Base-by-base conservation (phyloP, 2,113 vertebrate species). In the Heterotilapia buettikoferi region DNA sequence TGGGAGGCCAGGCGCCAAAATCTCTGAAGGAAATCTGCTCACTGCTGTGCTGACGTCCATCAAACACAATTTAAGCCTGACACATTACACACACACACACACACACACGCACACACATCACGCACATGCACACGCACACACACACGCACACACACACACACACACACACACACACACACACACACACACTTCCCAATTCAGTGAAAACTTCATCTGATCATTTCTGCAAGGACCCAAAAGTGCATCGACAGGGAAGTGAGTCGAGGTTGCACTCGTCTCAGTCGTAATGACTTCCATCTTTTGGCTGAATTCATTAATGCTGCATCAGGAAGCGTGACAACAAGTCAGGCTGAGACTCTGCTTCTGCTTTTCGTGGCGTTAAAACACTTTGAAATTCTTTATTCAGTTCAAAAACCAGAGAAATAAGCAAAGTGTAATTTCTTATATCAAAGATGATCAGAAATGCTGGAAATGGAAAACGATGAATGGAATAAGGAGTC, bases 41-140 rank as follows among this genome's bases (percentile, higher is more conserved):
- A 16, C 38, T 24, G 66, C 66, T 43, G 66, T 71, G 66, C 66
- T 71, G 19, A 71, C 12, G 2, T 4, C 38, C 2, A 71, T 14
- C 63, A 71, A 13, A 24, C n/a, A 71, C 36, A 24, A 43, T 14
- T 9, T 24, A 43, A 71, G 36, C n/a, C 36, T 24, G 56, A 59
- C 14, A 31, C 14, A 31, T 59, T 5, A 29, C 4, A 16, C 56
- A 5, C 11, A 8, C 9, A 21, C 19, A 52, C 18, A 3, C 16
- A n/a, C 19, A 53, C 4, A 5, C 4, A 4, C 38, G 1, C 38
- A 2, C 38, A 10, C 9, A 11, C 0, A 3, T 7, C 2, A 3
- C 0, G 0, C 0, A 0, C 0, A 0, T 5, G 0, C 0, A 1
- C 5, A 1, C 5, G 0, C 1, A 0, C 1, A 0, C 1, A 2